Percentiles rank a stretch among this genome's conserved stretches.
Evolutionary conservation across 2,888 invertebrate species (phyloP).

Genomic region (Pandemis heparana): DNA sequence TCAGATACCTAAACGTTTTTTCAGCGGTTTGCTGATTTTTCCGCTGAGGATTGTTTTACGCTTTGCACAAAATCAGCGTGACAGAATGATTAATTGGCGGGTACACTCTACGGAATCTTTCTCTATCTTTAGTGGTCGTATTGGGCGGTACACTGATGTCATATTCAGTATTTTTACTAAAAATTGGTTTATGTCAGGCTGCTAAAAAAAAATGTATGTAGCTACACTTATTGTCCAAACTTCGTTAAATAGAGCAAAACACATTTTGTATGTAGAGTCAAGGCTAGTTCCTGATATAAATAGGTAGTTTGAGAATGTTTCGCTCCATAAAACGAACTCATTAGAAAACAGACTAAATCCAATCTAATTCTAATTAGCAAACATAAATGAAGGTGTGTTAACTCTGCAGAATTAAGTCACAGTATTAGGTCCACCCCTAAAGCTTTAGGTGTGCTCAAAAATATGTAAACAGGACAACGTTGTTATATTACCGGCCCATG

Average conservation of each 20-base stretch:
- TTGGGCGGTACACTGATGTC: not conserved
- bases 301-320: not conserved
- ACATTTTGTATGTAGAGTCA: not conserved
- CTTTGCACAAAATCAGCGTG: constrained; percentile 31
- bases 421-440: not conserved
- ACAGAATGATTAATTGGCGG: constrained; percentile 35
- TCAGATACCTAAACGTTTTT: not conserved
- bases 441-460: not conserved
- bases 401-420: not conserved
- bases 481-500: not conserved
- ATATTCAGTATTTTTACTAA: not conserved
- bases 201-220: too few relatives aligned
- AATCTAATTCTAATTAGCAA: not conserved
- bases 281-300: not conserved
- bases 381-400: not conserved
- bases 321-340: not conserved
- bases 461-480: not conserved
- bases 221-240: too few relatives aligned
- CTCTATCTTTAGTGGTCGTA: constrained; percentile 9
- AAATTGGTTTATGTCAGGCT: not conserved
- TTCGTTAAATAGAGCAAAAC: not conserved
- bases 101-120: constrained; percentile 17
- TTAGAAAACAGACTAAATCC: not conserved
- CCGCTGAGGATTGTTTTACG: constrained; percentile 25
- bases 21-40: not conserved